Conservation (phyloP, 2,113 vertebrate genomes). For the crab-eating macaque (Macaca fascicularis) region DNA sequence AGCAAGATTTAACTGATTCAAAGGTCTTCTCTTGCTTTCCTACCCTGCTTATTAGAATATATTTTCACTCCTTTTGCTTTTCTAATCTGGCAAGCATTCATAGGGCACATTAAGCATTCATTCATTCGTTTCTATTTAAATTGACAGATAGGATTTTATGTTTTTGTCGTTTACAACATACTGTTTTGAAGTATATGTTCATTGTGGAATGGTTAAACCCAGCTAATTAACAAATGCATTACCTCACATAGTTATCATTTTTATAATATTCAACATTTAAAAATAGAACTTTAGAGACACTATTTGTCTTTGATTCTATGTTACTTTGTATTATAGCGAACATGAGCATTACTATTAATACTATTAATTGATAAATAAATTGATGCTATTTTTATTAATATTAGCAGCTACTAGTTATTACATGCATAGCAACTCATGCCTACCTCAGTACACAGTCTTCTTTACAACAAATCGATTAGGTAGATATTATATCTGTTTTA, state of each 20-base stretch:
- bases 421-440: not conserved
- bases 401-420: not conserved
- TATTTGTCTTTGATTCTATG: not conserved
- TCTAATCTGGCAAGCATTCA: not conserved
- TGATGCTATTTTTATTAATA: not conserved
- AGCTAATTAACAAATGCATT: no score
- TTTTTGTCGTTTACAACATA: no score
- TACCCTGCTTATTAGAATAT: not conserved
- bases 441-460: not conserved
- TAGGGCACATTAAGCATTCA: not conserved
- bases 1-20: not conserved
- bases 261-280: not conserved
- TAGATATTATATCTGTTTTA: not conserved
- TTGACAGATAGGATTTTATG: no score
- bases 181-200: no score
- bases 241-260: no score
- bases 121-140: no score
- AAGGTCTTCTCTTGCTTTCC: not conserved
- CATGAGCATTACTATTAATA: not conserved
- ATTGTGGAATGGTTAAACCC: no score
- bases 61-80: not conserved
- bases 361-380: no score
- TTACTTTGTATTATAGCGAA: not conserved
- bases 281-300: not conserved
- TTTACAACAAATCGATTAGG: not conserved